Conservation (phyloP, 1,140 invertebrate species). For the Nasonia giraulti region DNA sequence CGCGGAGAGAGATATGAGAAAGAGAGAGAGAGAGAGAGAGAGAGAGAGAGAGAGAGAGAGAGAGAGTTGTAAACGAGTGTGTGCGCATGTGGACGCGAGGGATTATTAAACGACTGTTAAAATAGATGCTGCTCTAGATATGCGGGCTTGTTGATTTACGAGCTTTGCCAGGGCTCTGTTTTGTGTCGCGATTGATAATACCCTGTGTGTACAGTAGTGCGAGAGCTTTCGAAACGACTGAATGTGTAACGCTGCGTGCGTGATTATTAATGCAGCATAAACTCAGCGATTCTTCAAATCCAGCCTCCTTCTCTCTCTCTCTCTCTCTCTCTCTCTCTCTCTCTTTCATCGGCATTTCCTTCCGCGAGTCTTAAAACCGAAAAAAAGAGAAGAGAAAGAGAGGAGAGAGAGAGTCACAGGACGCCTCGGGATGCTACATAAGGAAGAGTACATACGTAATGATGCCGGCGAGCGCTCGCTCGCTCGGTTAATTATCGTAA, state of each 20-base stretch:
- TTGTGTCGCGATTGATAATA: too few relatives aligned
- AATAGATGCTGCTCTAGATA: neutral
- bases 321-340: too few relatives aligned
- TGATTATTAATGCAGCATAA: too few relatives aligned
- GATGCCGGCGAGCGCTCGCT: neutral
- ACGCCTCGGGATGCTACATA: neutral
- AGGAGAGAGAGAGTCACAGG: neutral
- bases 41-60: too few relatives aligned
- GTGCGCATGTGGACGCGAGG: neutral
- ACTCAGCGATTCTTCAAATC: neutral
- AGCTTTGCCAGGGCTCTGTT: too few relatives aligned
- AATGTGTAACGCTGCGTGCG: too few relatives aligned
- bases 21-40: neutral
- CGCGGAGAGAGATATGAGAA: too few relatives aligned
- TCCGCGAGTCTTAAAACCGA: neutral
- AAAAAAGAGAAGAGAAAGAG: neutral
- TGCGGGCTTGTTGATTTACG: neutral
- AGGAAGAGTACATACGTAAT: conserved; percentile 6
- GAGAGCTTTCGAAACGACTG: too few relatives aligned
- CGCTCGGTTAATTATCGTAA: conserved; percentile 47
- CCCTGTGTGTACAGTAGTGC: too few relatives aligned
- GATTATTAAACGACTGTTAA: neutral
- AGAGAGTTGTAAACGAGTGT: neutral
- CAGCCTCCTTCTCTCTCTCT: neutral
- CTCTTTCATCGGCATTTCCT: neutral